Conservation (phyloP, 1,140 invertebrate species). For the Glossosoma conforme region DNA sequence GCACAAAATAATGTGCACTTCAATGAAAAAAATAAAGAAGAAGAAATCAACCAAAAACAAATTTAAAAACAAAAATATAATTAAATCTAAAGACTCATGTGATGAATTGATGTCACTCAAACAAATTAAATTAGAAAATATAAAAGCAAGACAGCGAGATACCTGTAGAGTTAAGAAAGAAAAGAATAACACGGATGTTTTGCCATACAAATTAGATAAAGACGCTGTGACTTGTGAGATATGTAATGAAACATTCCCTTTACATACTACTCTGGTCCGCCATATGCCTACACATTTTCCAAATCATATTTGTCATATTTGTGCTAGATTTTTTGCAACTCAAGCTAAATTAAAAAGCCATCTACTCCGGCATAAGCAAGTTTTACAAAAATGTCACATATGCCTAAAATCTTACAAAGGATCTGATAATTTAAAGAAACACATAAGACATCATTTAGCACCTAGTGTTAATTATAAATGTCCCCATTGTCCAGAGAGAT, state of each 20-base stretch:
- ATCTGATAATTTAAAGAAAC: constrained; percentile 17
- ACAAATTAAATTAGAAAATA: not conserved
- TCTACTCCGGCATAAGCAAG: constrained; percentile 21
- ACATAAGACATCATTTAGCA: constrained; percentile 29
- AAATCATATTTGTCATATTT: constrained; percentile 33
- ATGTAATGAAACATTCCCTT: constrained; percentile 25
- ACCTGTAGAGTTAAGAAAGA: too few relatives aligned
- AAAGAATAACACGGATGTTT: constrained; percentile 4
- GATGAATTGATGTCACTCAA: not conserved
- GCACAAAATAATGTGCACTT: not conserved
- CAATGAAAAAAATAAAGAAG: constrained; percentile 1
- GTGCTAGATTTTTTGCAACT: constrained; percentile 34
- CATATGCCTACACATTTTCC: constrained; percentile 35
- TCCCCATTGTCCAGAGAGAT: constrained; percentile 45
- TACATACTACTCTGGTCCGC: constrained; percentile 7
- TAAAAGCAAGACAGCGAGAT: not conserved
- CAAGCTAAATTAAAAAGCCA: constrained; percentile 13
- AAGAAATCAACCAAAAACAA: not conserved
- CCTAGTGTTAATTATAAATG: constrained; percentile 39
- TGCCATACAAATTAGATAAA: constrained; percentile 18
- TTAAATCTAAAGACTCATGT: not conserved
- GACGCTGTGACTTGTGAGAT: constrained; percentile 23
- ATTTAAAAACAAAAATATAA: not conserved
- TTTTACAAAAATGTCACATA: constrained; percentile 13
- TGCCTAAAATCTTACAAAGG: constrained; percentile 27